Evolutionary conservation across 1,140 invertebrate genomes (phyloP), one percentile per base, ranked within the genome.

Genomic region (Philaenus spumarius): DNA sequence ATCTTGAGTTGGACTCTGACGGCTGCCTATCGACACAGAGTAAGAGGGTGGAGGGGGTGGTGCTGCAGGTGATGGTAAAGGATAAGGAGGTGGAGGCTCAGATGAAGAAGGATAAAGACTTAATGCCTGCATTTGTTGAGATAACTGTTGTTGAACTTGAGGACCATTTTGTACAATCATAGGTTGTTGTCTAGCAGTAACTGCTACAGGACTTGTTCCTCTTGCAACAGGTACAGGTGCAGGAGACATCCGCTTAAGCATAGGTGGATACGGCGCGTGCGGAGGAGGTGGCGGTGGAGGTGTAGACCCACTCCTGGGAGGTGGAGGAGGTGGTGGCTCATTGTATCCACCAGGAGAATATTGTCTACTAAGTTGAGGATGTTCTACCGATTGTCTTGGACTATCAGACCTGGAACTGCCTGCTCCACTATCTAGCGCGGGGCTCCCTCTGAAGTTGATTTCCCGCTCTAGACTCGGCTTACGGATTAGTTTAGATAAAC

Each of bases 381-480:
- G 42, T 22, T 61, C 62, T 11, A 53, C 59, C 1, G 80, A 77
- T 58, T 86, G 80, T 60, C 86, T 78, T 1, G 91, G 90, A 74
- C 89, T 93, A 68, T 95, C 91, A 0, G 91, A 94, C 22, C 92
- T 78, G 9, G 90, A 91, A 69, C 89, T 93, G 15, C 87, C 89
- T 14, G 88, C 89, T 6, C 88, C 88, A 42, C 88, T 92, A 63
- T 93, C 91, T 40, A 93, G 75, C 1, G 88, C 90, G 1, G 91
- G 90, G 72, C 89, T 92, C 7, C 86, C 85, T 52, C 89, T 78
- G 51, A 87, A 84, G 64, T 75, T 80, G 17, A 86, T 70, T 68
- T 91, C 88, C 39, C 87, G 77, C 71, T 95, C 91, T 57, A 93
- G 80, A 71, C 89, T 92, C 14, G 90, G 87, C 69, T 93, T 93